Evolutionary conservation across 2,888 invertebrate species (phyloP), one percentile per base, ranked within the genome.

Genomic region (Helobdella robusta): DNA sequence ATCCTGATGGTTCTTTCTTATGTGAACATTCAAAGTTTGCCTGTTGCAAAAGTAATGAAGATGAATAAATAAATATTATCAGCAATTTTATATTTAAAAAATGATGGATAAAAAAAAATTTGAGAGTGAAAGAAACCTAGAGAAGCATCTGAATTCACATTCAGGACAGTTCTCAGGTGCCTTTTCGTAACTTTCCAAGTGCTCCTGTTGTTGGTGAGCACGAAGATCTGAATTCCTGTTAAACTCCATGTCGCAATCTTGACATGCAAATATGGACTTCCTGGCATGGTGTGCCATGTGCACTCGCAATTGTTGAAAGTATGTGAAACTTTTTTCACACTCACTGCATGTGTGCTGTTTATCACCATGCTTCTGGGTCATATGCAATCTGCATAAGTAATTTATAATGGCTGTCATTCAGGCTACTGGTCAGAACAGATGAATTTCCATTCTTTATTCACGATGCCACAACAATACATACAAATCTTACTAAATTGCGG

Each of bases 261-360:
- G 36, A 48, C 70, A 70, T 48, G 66, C 54, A 59, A 68, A 61
- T 28, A 67, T 59, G 44, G 59, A 58, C 30, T 60, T 56, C 0
- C 67, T 66, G n/a, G 71, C 70, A 58, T 71, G 71, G 25, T 65
- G 66, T 6, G 69, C 69, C 69, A 70, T 68, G 68, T 70, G 70
- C 20, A 68, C 66, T 40, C 65, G 60, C 34, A 70, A 68, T 59
- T 71, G 67, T 11, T 65, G 65, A 64, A 65, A 69, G 35, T 60
- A 65, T 28, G 30, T 34, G 40, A 71, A 71, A n/a, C 67, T 64
- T 30, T 60, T 62, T 56, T 66, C 67, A 35, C 71, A 71, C 54
- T 71, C 71, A 15, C 58, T 66, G 64, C 71, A 71, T 34, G 66
- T 44, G 63, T 71, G 69, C 44, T 68, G 60, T 54, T 67, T 65